A percentile compares a stretch with the other conserved stretches of the same genome.
Evolutionary conservation across 1,140 invertebrate species (phyloP).

Genomic region (Drosophila paulistorum): DNA sequence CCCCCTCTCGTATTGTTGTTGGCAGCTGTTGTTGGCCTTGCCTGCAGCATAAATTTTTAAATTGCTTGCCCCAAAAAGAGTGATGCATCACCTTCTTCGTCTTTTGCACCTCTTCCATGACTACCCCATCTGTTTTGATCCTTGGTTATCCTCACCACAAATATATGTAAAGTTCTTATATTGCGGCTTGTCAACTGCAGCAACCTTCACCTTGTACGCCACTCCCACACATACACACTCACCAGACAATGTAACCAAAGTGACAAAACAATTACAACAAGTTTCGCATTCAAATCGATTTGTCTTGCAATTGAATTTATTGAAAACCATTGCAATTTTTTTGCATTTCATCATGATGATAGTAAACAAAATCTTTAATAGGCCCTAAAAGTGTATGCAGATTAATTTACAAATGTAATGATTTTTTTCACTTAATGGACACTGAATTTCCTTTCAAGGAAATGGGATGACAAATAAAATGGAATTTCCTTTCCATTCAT

Average conservation of each 20-base stretch:
- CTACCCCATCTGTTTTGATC: not conserved
- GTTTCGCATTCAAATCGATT: not conserved
- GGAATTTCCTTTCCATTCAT: no score
- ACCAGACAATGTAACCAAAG: slow-evolving; percentile 18
- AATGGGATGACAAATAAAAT: not conserved
- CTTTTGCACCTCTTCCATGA: not conserved
- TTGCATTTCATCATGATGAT: no score
- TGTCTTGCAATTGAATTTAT: not conserved
- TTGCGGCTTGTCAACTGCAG: slow-evolving; percentile 72
- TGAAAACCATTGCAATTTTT: not conserved
- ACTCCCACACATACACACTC: slow-evolving; percentile 30
- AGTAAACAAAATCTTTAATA: no score
- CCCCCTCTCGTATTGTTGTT: not conserved
- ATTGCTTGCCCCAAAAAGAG: not conserved
- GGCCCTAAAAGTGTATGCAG: no score
- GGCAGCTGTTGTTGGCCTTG: slow-evolving; percentile 52
- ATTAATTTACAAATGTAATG: no score
- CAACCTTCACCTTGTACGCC: slow-evolving; percentile 74
- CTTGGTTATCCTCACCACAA: not conserved
- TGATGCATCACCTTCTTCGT: slow-evolving; percentile 3
- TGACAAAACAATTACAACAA: slow-evolving; percentile 50
- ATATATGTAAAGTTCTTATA: not conserved
- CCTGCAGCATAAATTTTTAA: slow-evolving; percentile 76
- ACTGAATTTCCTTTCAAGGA: not conserved
- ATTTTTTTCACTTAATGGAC: no score